These are phyloP conservation scores for Calliopum simillimum DNA, from an alignment of 2,888 invertebrate species.

Conservation along the genomic window DNA sequence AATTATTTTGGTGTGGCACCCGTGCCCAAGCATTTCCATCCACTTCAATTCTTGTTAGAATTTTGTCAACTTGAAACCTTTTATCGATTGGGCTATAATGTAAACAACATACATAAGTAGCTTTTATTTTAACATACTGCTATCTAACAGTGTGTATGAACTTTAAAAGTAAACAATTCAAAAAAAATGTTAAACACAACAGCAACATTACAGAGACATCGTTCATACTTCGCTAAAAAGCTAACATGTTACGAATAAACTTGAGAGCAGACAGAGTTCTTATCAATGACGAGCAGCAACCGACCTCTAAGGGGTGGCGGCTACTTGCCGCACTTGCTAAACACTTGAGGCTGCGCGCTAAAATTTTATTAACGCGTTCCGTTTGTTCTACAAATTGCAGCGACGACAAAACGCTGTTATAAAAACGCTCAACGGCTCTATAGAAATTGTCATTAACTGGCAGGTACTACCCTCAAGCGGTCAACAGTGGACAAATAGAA, in stretches of 20 bases:
- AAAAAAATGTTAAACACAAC: too few species aligned
- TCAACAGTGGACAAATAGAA: slow-evolving; percentile 23
- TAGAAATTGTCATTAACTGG: slow-evolving; percentile 55
- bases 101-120: slow-evolving; percentile 37
- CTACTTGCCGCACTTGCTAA: too few species aligned
- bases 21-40: too few species aligned
- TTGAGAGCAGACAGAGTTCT: too few species aligned
- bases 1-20: too few species aligned
- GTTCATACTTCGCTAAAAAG: too few species aligned
- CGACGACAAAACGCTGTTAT: slow-evolving; percentile 47
- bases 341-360: background rate
- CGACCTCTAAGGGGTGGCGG: too few species aligned
- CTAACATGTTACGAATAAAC: too few species aligned
- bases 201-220: too few species aligned
- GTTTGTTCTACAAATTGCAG: slow-evolving; percentile 4
- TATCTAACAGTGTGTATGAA: background rate
- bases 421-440: slow-evolving; percentile 53
- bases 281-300: too few species aligned
- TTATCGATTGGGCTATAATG: slow-evolving; percentile 34
- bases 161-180: background rate
- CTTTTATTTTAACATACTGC: slow-evolving; percentile 34
- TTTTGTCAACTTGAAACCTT: too few species aligned
- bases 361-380: background rate
- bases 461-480: slow-evolving; percentile 40
- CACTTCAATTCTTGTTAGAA: too few species aligned